Percentiles rank a stretch among this genome's conserved stretches.
These are phyloP conservation scores for Bubo bubo DNA, from an alignment of 2,113 vertebrate genomes.

Conservation along the genomic window DNA sequence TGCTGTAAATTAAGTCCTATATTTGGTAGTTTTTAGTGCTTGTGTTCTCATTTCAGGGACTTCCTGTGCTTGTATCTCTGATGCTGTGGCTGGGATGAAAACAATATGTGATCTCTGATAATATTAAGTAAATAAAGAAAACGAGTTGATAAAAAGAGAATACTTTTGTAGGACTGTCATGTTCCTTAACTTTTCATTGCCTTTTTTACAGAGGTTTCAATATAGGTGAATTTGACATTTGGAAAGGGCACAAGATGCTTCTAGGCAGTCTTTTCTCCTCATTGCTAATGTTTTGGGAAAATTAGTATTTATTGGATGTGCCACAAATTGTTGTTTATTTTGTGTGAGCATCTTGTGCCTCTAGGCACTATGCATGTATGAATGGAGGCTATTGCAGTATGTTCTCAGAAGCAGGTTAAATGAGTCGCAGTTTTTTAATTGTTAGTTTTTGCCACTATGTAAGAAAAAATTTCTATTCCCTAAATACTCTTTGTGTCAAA, in stretches of 20 bases:
- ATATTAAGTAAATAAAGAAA: not conserved
- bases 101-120: not conserved
- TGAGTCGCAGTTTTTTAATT: not conserved
- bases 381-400: not conserved
- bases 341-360: not conserved
- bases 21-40: not conserved
- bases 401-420: not conserved
- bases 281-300: not conserved
- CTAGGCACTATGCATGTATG: not conserved
- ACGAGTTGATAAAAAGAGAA: fast-evolving
- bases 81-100: not conserved
- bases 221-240: not conserved
- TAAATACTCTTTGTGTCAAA: not conserved
- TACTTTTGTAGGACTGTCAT: not conserved
- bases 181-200: not conserved
- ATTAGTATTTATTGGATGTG: not conserved
- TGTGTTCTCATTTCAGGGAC: not conserved
- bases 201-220: not conserved
- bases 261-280: not conserved
- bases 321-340: not conserved
- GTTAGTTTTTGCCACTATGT: not conserved
- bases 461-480: not conserved
- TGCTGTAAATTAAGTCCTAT: not conserved
- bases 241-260: conserved; percentile 5
- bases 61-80: not conserved